Base-by-base conservation (phyloP, 64 coral and sea anemone species). In the Astreopora myriophthalma region DNA sequence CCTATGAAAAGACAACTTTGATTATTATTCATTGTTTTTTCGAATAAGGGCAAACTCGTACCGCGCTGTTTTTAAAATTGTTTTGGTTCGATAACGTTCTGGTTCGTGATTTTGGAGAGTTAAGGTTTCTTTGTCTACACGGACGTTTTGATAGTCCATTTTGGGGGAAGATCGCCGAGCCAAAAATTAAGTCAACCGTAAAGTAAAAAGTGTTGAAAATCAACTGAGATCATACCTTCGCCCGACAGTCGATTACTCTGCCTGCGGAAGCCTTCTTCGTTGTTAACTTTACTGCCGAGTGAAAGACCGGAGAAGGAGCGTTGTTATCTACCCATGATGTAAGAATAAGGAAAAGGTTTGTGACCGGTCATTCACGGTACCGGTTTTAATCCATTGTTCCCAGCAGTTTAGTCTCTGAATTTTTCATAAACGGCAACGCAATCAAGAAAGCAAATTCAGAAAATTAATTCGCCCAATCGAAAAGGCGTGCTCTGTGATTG, bases 71-170 rank as follows among this genome's bases (percentile, higher is more conserved):
- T 20, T 36, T 11, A 34, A 38, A 83, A 38, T 64, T 83, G 79
- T 83, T 83, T 83, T 83, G 52, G 79, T 35, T 83, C 79, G 19
- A 8, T 64, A 38, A 35, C n/a, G 79, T 83, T 83, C 52, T 83
- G 79, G 79, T 83, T 65, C 79, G 61, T 61, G 52, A 83, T 24
- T 55, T 83, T 83, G 29, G 34, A 83, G 79, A 83, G 79, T 61
- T 34, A 1, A 31, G 22, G n/a, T 24, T 33, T 24, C 30, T 23
- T 83, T 38, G 33, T n/a, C 32, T 22, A 83, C 58, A 20, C 48
- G 20, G 33, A 14, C 20, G 37, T 12, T 63, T 65, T 83, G 25
- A 60, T 12, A 23, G 6, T 27, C 28, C 29, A 5, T 83, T 39
- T 30, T 73, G 32, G 17, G 14, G 5, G 6, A 4, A 64, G 17